Evolutionary conservation across 2,113 vertebrate species (phyloP).

Genomic region (Orcinus orca): DNA sequence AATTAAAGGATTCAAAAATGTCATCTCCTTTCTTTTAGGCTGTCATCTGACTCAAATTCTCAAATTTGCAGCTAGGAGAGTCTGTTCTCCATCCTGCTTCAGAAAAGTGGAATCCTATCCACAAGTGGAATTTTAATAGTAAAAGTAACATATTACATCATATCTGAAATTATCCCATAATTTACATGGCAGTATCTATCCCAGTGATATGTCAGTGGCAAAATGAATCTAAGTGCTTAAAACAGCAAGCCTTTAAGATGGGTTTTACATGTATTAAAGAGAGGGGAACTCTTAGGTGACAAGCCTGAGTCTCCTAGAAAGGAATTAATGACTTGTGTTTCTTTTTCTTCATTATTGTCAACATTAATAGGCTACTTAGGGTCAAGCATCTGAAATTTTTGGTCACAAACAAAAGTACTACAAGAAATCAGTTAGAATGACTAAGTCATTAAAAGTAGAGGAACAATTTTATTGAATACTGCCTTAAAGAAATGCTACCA

Average conservation of each 20-base stretch:
- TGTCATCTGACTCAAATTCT: background rate
- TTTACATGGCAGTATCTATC: background rate
- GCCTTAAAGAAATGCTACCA: conserved; percentile 2
- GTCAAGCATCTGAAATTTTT: background rate
- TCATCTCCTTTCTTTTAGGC: background rate
- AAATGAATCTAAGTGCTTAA: conserved; percentile 5
- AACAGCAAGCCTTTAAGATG: background rate
- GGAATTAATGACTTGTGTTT: background rate
- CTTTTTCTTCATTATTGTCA: background rate
- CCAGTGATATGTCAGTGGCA: background rate
- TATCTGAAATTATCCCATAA: background rate
- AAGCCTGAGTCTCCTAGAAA: background rate
- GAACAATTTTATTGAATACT: conserved; percentile 17
- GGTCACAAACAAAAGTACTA: background rate
- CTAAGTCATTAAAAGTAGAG: conserved; percentile 8
- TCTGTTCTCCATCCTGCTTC: background rate
- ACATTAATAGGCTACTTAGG: background rate
- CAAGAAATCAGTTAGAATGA: conserved; percentile 31
- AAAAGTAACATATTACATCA: conserved; percentile 28
- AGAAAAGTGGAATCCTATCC: background rate
- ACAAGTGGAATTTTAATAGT: conserved; percentile 48
- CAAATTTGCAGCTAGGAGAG: background rate
- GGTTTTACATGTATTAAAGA: background rate
- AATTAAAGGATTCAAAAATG: conserved; percentile 6
- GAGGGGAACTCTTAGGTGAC: background rate